Evolutionary conservation across 2,113 vertebrate species (phyloP).

Genomic region (Pithys albifrons): DNA sequence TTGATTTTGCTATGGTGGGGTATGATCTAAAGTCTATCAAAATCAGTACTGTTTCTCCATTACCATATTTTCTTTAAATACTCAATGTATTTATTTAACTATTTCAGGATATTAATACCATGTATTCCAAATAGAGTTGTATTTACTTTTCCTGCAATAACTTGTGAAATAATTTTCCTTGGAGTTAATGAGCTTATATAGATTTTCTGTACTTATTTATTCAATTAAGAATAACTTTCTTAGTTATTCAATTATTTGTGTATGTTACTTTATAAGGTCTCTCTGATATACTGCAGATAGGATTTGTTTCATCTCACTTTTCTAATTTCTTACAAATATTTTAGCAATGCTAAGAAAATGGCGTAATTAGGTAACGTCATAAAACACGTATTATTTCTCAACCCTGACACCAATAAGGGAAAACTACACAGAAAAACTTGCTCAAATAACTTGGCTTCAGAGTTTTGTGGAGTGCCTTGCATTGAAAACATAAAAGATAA

Average conservation of each 20-base stretch:
- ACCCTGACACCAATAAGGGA: background rate
- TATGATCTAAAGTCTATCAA: background rate
- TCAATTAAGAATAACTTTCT: background rate
- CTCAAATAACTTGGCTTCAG: background rate
- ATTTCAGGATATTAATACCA: background rate
- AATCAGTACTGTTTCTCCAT: background rate
- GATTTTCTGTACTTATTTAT: background rate
- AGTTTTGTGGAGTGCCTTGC: background rate
- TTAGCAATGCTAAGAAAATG: background rate
- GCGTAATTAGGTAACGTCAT: background rate
- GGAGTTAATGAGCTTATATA: background rate
- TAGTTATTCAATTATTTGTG: background rate
- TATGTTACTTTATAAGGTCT: background rate
- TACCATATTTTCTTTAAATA: background rate
- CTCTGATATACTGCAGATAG: background rate
- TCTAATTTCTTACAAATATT: slow-evolving; percentile 30
- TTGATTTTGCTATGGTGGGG: background rate
- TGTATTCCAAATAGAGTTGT: background rate
- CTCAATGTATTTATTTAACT: background rate
- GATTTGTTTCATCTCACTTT: background rate
- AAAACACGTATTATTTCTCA: background rate
- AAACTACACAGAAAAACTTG: background rate
- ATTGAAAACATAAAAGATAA: background rate
- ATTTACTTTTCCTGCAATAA: background rate
- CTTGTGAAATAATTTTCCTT: background rate